Evolutionary conservation across 2,113 vertebrate genomes (phyloP), one percentile per base, ranked within the genome.

Genomic region (Colius striatus): DNA sequence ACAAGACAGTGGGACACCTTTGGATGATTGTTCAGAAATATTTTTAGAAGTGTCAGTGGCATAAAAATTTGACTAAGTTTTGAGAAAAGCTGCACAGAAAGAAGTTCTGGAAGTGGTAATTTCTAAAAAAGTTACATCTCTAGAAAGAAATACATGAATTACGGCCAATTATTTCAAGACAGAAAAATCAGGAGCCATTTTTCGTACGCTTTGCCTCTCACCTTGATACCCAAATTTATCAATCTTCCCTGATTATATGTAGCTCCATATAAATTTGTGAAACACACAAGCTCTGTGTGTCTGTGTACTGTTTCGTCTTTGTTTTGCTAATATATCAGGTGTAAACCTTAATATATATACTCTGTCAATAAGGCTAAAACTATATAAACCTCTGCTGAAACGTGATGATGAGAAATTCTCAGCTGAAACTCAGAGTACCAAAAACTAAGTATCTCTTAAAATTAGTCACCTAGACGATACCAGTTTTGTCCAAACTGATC

Each of bases 231-330:
- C 38, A 32, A 22, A 16, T 54, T 74, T 32, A 86, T 23, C 25
- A 57, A 5, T 55, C 32, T 80, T 84, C 20, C 50, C 36, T 30
- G 29, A 79, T 19, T 61, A 60, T 8, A 77, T 27, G 27, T 47
- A 83, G 16, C 27, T 86, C n/a, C 21, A 34, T 13, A 61, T n/a
- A 38, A 38, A 53, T 50, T 51, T 61, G 61, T 30, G 75, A 86
- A 83, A 71, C 20, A 16, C 3, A 9, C 30, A 57, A 90, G 74
- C 10, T 16, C 16, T 4, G 11, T 0, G 1, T 9, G 7, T 41
- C 38, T 3, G 8, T 29, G 30, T 26, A 3, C 30, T 48, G 22
- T 34, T 41, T 53, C 20, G 57, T 71, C 70, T 86, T 72, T 61
- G 13, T 23, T 85, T 87, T 14, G 4, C 30, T 27, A 62, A 20